These are phyloP conservation scores for Bombyx huttoni DNA, from an alignment of 2,888 invertebrate genomes.

Conservation along the genomic window DNA sequence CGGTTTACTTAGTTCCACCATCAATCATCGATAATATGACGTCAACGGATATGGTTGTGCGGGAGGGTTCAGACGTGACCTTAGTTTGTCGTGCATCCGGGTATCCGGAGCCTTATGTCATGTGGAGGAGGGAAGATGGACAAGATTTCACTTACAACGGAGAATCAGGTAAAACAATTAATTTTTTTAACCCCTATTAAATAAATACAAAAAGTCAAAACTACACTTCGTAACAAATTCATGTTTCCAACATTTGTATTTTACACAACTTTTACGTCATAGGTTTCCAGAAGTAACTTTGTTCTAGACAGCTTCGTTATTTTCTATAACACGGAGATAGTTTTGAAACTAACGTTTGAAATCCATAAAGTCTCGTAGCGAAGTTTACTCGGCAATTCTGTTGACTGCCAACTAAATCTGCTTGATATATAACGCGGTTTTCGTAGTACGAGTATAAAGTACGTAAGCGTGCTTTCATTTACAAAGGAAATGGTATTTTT, in stretches of 20 bases:
- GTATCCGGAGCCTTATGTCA: conserved; percentile 92
- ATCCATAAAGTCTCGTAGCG: conserved; percentile 13
- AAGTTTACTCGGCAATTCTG: conserved; percentile 13
- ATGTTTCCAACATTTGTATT: neutral
- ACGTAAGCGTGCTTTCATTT: neutral
- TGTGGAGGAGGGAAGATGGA: conserved; percentile 93
- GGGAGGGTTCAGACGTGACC: conserved; percentile 90
- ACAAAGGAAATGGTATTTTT: neutral
- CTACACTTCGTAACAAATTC: no score
- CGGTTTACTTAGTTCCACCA: no score
- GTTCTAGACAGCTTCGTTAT: neutral
- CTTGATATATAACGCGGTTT: neutral
- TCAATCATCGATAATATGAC: no score
- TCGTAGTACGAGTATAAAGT: neutral
- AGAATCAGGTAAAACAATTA: conserved; percentile 76
- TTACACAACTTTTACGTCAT: neutral
- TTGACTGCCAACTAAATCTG: conserved; percentile 5
- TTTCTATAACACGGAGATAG: conserved; percentile 5
- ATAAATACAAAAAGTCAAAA: no score
- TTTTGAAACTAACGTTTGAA: conserved; percentile 16
- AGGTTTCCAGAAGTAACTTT: neutral
- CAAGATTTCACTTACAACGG: conserved; percentile 91
- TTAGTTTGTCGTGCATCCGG: conserved; percentile 90
- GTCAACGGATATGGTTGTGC: conserved; percentile 92
- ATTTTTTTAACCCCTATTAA: no score